Evolutionary conservation across 1,140 invertebrate species (phyloP), one percentile per base, ranked within the genome.

Genomic region (Tribolium castaneum): DNA sequence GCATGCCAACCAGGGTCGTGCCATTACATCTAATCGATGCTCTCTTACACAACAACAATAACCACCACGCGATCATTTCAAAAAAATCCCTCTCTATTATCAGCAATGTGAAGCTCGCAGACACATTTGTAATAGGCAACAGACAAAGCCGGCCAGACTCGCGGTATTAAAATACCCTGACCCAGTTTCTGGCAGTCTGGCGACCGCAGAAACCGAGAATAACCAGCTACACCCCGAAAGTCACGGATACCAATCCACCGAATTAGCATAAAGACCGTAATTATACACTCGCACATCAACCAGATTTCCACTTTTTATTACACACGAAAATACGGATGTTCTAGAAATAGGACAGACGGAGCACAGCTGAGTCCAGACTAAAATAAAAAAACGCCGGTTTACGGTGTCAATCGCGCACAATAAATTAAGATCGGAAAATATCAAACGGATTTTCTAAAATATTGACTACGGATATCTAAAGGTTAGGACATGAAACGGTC

Each of bases 151-250:
- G 75, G 75, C 70, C 70, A 72, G 75, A 77, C 52, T 66, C 9
- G 13, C 9, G 13, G 52, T 70, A 74, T 74, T 73, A 78, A 78
- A 78, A 78, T 78, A 78, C 76, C 70, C 76, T 78, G 76, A 78
- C 76, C 76, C 49, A 78, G 70, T 66, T 78, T 74, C 70, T 25
- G 49, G 10, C 25, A 54, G 73, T 75, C 73, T 75, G 75, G 75
- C 59, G 49, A 66, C 75, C 56, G 75, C 52, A 54, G 66, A 52
- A 59, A 51, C 75, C 73, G 73, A 54, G 52, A 66, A 66, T 66
- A 66, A 66, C 59, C 45, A 75, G 51, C 50, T 75, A 75, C 73
- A 50, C 52, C 73, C 56, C 35, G 73, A 75, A 75, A 75, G 52
- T 75, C 73, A 75, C 71, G 49, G 71, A 74, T 30, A 50, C 49